These are phyloP conservation scores for Drosophila hydei DNA, from an alignment of 1,140 invertebrate genomes.

Conservation along the genomic window DNA sequence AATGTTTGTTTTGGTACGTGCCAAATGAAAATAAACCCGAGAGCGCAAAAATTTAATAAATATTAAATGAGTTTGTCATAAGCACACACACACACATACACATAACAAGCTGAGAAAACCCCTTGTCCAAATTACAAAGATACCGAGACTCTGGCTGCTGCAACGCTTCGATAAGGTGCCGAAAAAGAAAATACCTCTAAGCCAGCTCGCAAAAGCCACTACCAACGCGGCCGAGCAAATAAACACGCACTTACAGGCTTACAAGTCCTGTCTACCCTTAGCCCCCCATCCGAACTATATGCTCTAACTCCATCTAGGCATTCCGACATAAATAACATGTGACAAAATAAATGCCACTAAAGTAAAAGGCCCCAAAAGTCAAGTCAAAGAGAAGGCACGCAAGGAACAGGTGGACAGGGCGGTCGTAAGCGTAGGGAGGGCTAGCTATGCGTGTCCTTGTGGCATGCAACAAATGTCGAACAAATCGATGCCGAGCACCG, in stretches of 20 bases:
- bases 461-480: constrained; percentile 75
- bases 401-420: neutral
- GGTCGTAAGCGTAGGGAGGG: neutral
- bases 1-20: constrained; percentile 71
- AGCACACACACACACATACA: constrained; percentile 45
- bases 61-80: constrained; percentile 78
- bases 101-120: constrained; percentile 32
- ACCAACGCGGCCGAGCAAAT: constrained; percentile 49
- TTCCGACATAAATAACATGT: constrained; percentile 64
- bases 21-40: constrained; percentile 73
- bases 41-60: constrained; percentile 77
- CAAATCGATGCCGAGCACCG: constrained; percentile 65
- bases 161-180: constrained; percentile 65
- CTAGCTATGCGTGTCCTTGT: constrained; percentile 50
- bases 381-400: constrained; percentile 9
- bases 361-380: constrained; percentile 61
- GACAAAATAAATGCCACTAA: constrained; percentile 78
- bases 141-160: constrained; percentile 49
- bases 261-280: constrained; percentile 23
- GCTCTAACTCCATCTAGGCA: constrained; percentile 27
- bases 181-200: constrained; percentile 60
- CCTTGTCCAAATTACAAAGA: constrained; percentile 69
- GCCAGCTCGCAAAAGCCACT: constrained; percentile 52
- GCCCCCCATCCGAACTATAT: neutral
- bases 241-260: constrained; percentile 75